Evolutionary conservation across 2,888 invertebrate species (phyloP).

Genomic region (Zygaena filipendulae): DNA sequence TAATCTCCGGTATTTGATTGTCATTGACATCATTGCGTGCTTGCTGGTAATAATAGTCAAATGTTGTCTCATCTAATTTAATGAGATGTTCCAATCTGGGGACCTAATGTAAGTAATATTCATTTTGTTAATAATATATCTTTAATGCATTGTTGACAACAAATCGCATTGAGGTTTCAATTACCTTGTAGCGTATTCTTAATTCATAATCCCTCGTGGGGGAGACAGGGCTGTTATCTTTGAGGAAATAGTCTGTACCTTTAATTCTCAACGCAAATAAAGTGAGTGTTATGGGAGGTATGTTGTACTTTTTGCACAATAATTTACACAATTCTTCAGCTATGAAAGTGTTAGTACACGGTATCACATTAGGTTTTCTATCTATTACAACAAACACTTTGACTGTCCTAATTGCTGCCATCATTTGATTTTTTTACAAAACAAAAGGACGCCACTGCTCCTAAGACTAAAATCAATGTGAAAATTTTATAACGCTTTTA

Average conservation of each 20-base stretch:
- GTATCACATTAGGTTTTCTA: conserved; percentile 43
- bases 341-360: conserved; percentile 47
- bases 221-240: conserved; percentile 65
- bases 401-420: conserved; percentile 50
- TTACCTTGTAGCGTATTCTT: conserved; percentile 83
- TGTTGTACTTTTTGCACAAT: conserved; percentile 76
- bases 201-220: conserved; percentile 75
- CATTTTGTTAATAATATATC: no score
- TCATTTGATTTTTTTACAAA: conserved; percentile 36
- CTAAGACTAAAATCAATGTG: no score
- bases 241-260: conserved; percentile 74
- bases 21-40: conserved; percentile 83
- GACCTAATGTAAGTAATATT: conserved; percentile 35
- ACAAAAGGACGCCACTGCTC: conserved; percentile 47
- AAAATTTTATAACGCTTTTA: conserved; percentile 19
- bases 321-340: conserved; percentile 78
- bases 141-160: no score
- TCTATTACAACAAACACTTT: conserved; percentile 54
- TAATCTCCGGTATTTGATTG: conserved; percentile 81
- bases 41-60: conserved; percentile 89
- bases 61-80: conserved; percentile 78
- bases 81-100: conserved; percentile 71
- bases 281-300: conserved; percentile 81
- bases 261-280: conserved; percentile 80
- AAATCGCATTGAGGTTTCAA: no score